Percentiles rank a stretch among this genome's conserved stretches.
Conservation (phyloP, 2,888 invertebrate species). For the Lobophora halterata region DNA sequence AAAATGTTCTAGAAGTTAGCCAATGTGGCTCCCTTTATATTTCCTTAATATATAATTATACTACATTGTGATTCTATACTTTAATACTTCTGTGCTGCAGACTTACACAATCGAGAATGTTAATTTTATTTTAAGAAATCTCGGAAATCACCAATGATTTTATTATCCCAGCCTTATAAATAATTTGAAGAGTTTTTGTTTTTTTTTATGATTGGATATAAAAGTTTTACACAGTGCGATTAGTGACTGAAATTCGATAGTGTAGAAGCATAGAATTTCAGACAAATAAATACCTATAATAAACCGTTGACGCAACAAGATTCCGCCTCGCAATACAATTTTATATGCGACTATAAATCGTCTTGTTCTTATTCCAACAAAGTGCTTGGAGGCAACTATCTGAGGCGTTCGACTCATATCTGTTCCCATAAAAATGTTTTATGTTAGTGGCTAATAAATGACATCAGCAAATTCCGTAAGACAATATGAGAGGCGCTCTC, state of each 20-base stretch:
- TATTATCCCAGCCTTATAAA: too few relatives aligned
- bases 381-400: slow-evolving; percentile 59
- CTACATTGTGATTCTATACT: too few relatives aligned
- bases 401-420: slow-evolving; percentile 64
- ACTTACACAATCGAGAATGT: too few relatives aligned
- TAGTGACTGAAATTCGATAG: slow-evolving; percentile 25
- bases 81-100: too few relatives aligned
- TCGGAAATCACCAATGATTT: too few relatives aligned
- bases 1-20: too few relatives aligned
- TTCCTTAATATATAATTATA: too few relatives aligned
- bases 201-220: too few relatives aligned
- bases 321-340: slow-evolving; percentile 57
- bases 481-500: slow-evolving; percentile 73
- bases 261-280: slow-evolving; percentile 26
- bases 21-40: too few relatives aligned
- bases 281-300: slow-evolving; percentile 29
- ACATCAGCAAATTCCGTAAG: slow-evolving; percentile 80
- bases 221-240: too few relatives aligned
- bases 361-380: slow-evolving; percentile 62
- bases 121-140: too few relatives aligned
- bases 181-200: too few relatives aligned
- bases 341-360: slow-evolving; percentile 72
- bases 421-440: slow-evolving; percentile 78
- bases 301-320: slow-evolving; percentile 42
- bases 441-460: slow-evolving; percentile 80